Evolutionary conservation across 64 coral and sea anemone species (phyloP).

Genomic region (Hydrozoanthus tunicans): DNA sequence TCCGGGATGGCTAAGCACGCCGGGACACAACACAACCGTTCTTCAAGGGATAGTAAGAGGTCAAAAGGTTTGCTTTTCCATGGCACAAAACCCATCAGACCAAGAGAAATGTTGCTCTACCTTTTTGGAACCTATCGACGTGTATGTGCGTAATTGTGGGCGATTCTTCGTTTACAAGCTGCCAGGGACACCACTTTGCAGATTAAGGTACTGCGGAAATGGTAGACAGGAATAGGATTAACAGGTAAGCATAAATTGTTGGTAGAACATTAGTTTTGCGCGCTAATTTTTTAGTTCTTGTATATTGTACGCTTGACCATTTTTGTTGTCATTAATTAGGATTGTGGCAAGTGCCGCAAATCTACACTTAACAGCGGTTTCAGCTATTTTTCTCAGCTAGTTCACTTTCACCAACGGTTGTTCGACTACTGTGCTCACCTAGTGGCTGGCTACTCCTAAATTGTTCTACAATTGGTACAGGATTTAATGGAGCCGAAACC

Average conservation of each 20-base stretch:
- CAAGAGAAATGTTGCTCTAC: slow-evolving; percentile 22
- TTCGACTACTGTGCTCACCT: background rate
- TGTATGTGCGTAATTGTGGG: slow-evolving; percentile 18
- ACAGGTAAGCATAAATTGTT: background rate
- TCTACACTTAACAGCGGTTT: background rate
- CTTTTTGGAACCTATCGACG: background rate
- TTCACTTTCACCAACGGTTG: background rate
- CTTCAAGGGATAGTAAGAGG: slow-evolving; percentile 7
- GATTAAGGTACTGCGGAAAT: slow-evolving; percentile 13
- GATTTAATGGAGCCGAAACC: no score
- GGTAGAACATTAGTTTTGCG: background rate
- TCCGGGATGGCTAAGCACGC: slow-evolving; percentile 11
- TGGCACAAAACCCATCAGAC: background rate
- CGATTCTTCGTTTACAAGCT: slow-evolving; percentile 36
- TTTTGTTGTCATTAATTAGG: background rate
- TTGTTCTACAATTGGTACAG: no score
- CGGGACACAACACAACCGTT: background rate
- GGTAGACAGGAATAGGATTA: background rate
- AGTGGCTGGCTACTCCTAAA: no score
- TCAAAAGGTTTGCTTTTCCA: slow-evolving; percentile 24
- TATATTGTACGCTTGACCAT: no score
- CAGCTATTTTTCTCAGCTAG: slow-evolving; percentile 7
- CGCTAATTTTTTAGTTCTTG: no score
- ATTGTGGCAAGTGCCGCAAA: background rate
- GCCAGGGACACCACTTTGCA: background rate